These are phyloP conservation scores for Pavo muticus DNA, from an alignment of 2,113 vertebrate genomes.

Conservation along the genomic window DNA sequence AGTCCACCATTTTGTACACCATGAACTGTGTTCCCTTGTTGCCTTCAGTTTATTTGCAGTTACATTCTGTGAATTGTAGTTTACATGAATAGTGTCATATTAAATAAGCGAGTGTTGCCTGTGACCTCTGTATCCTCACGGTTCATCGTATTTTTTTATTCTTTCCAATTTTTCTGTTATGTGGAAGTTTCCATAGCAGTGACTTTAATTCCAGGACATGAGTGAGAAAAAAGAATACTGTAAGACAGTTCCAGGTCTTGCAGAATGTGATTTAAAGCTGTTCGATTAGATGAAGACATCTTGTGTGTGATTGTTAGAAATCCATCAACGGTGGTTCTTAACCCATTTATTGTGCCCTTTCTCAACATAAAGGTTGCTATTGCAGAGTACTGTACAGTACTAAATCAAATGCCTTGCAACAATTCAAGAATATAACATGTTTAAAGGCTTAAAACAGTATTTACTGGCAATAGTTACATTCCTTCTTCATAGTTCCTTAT, in stretches of 20 bases:
- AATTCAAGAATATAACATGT: background rate
- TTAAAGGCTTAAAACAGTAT: background rate
- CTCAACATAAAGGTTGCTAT: background rate
- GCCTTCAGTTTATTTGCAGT: background rate
- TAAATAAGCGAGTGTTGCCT: background rate
- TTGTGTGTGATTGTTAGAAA: background rate
- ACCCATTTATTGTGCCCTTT: background rate
- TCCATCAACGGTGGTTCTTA: background rate
- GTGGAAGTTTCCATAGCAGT: background rate
- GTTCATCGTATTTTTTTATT: background rate
- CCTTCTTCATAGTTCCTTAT: background rate
- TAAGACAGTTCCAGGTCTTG: background rate
- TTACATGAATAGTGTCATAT: background rate
- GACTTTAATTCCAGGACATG: background rate
- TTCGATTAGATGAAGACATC: background rate
- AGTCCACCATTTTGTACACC: background rate
- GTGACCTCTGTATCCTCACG: background rate
- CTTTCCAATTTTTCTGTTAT: background rate
- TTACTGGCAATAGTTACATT: background rate
- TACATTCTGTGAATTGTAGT: background rate
- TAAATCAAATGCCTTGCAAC: background rate
- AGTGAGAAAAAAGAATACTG: background rate
- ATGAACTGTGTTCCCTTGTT: fast-evolving
- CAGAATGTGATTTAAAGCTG: background rate
- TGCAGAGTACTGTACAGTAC: background rate